Evolutionary conservation across 1,140 invertebrate genomes (phyloP).

Genomic region (Luehdorfia chinensis): DNA sequence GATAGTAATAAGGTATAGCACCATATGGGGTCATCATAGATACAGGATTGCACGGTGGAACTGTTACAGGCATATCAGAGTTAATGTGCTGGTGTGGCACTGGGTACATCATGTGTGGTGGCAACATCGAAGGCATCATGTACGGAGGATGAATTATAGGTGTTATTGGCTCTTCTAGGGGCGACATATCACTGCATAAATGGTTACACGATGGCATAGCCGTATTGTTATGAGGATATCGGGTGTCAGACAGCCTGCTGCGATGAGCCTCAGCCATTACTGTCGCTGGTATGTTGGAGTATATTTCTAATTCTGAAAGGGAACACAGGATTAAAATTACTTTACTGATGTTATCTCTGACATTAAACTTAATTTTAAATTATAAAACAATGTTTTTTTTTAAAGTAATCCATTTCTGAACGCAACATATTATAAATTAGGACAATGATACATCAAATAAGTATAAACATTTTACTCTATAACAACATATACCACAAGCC

Average conservation of each 20-base stretch:
- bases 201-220: conserved; percentile 30
- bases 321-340: conserved; percentile 9
- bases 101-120: conserved; percentile 47
- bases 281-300: conserved; percentile 54
- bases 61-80: conserved; percentile 39
- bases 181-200: conserved; percentile 28
- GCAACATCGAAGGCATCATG: conserved; percentile 35
- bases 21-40: conserved; percentile 56
- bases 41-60: conserved; percentile 40
- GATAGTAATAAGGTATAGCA: conserved; percentile 61
- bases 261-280: conserved; percentile 36
- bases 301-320: conserved; percentile 55
- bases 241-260: conserved; percentile 26
- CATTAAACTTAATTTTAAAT: neutral
- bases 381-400: too few relatives aligned
- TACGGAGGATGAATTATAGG: conserved; percentile 41
- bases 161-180: conserved; percentile 32
- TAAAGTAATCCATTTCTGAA: too few relatives aligned
- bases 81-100: conserved; percentile 37
- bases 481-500: too few relatives aligned
- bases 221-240: conserved; percentile 22
- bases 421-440: too few relatives aligned
- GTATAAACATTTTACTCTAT: too few relatives aligned
- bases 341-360: too few relatives aligned
- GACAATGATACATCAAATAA: too few relatives aligned